Percentiles rank a stretch among this genome's conserved stretches.
phyloP scores from a whole-genome alignment of 2,888 invertebrate species.

The Hedya salicella region DNA sequence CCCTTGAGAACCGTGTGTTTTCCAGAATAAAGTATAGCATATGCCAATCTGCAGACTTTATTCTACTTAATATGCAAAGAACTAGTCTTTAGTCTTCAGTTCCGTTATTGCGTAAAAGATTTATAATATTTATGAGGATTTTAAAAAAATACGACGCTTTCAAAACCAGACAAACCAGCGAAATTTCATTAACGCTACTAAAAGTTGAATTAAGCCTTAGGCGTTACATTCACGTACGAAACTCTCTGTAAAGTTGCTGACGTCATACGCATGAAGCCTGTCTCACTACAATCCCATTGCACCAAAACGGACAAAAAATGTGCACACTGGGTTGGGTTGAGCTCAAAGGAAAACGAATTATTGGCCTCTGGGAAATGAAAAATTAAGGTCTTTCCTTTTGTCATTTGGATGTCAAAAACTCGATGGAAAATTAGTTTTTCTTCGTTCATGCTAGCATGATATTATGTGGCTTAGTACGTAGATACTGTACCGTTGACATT shows the following conservation, averaged over 20 bases:
- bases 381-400: background rate
- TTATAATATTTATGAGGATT: too few species aligned
- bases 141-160: too few species aligned
- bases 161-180: too few species aligned
- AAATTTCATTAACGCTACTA: too few species aligned
- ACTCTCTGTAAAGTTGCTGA: constrained; percentile 2
- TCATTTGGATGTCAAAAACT: background rate
- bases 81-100: too few species aligned
- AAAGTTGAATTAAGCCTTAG: background rate
- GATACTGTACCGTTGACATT: too few species aligned
- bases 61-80: too few species aligned
- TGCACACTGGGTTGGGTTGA: background rate
- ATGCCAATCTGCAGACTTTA: too few species aligned
- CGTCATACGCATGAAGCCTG: background rate
- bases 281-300: background rate
- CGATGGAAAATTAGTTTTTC: background rate
- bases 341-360: constrained; percentile 18
- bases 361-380: background rate
- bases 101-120: too few species aligned
- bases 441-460: background rate
- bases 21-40: too few species aligned
- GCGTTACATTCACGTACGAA: background rate
- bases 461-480: too few species aligned
- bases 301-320: background rate
- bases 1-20: too few species aligned